Percentiles rank a stretch among this genome's conserved stretches.
These are phyloP conservation scores for Limnothrissa miodon DNA, from an alignment of 2,113 vertebrate genomes.

Conservation along the genomic window DNA sequence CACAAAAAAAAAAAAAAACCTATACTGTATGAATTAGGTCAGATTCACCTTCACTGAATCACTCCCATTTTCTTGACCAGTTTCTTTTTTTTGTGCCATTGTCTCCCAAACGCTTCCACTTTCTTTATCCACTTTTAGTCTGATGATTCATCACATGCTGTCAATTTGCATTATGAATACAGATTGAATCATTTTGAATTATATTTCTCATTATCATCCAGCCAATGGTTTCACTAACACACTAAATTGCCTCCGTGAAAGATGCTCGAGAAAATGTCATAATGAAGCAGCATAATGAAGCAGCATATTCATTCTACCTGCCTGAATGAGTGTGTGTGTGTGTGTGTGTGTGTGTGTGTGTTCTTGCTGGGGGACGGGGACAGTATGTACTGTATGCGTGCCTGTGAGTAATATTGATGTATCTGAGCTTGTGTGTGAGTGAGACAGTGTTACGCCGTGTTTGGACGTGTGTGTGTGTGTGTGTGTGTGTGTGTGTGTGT, in stretches of 20 bases:
- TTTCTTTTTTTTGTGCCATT: not conserved
- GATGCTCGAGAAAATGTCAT: conserved; percentile 44
- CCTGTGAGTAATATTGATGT: not conserved
- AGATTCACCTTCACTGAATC: not conserved
- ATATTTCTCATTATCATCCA: conserved; percentile 39
- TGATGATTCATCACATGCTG: conserved; percentile 1
- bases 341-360: not conserved
- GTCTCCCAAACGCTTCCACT: not conserved
- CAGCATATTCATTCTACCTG: conserved; percentile 39
- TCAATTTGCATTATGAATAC: not conserved
- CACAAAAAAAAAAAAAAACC: not conserved
- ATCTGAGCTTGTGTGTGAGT: not conserved
- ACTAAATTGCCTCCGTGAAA: conserved; percentile 44
- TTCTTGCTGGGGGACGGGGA: not conserved
- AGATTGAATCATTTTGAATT: conserved; percentile 37
- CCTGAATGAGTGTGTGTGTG: conserved; percentile 24
- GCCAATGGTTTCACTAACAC: conserved; percentile 38
- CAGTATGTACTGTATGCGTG: not conserved
- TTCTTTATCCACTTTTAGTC: not conserved
- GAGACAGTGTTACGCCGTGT: not conserved
- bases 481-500: conserved; percentile 13
- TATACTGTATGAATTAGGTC: not conserved
- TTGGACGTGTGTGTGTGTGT: not conserved
- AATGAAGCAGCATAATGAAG: conserved; percentile 28
- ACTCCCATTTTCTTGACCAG: not conserved